These are phyloP conservation scores for Forbesichthys papilliferus DNA, from an alignment of 2,113 vertebrate species.

Conservation along the genomic window DNA sequence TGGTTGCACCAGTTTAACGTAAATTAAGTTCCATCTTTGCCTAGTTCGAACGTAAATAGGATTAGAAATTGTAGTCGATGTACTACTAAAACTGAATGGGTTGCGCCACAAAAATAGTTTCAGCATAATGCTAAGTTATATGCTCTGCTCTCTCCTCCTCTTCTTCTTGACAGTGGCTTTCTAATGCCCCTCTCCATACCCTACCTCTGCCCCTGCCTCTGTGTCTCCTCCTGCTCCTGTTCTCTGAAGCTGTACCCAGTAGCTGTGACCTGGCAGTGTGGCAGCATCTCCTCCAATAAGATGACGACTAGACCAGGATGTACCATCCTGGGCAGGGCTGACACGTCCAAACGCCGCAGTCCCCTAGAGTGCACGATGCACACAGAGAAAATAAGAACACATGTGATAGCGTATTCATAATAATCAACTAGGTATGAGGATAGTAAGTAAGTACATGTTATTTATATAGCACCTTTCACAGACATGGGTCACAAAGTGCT, in stretches of 20 bases:
- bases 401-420: background rate
- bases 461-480: no score
- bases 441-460: background rate
- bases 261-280: slow-evolving; percentile 78
- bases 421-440: background rate
- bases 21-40: no score
- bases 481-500: no score
- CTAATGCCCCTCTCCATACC: background rate
- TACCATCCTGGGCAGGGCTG: slow-evolving; percentile 73
- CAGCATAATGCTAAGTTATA: no score
- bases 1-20: no score
- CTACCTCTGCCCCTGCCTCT: slow-evolving; percentile 15
- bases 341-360: slow-evolving; percentile 78
- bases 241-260: slow-evolving; percentile 61
- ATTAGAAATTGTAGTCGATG: no score
- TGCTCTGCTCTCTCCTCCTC: no score
- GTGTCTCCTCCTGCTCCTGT: background rate
- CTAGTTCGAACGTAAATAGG: no score
- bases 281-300: slow-evolving; percentile 87
- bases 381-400: background rate
- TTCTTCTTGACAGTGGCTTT: background rate
- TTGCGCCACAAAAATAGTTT: no score
- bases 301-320: slow-evolving; percentile 78
- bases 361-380: slow-evolving; percentile 61
- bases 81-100: no score